Evolutionary conservation across 2,888 invertebrate genomes (phyloP).

Genomic region (Pseudanteris insignis): DNA sequence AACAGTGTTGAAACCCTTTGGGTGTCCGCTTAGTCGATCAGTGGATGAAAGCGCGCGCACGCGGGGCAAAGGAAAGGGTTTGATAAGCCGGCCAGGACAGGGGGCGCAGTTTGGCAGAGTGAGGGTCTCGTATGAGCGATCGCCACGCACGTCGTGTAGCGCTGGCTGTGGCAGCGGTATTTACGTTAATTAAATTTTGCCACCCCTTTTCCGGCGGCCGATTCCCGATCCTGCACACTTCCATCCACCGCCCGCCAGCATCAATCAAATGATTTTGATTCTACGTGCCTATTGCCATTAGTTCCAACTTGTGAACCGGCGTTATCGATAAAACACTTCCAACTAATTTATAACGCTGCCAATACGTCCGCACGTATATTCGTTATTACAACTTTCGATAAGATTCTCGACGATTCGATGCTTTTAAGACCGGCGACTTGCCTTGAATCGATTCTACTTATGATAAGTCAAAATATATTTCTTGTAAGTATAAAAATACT

Average conservation of each 20-base stretch:
- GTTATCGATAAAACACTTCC: conserved; percentile 51
- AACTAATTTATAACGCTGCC: conserved; percentile 24
- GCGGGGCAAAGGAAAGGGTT: conserved; percentile 52
- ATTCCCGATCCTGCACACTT: conserved; percentile 40
- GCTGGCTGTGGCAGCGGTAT: conserved; percentile 64
- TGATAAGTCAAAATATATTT: too few relatives aligned
- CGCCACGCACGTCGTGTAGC: conserved; percentile 60
- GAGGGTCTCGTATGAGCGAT: conserved; percentile 63
- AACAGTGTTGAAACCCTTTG: conserved; percentile 32
- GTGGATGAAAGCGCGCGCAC: conserved; percentile 24
- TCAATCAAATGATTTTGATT: conserved; percentile 57
- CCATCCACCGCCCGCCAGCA: conserved; percentile 52
- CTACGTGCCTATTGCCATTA: conserved; percentile 43
- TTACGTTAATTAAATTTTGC: conserved; percentile 67
- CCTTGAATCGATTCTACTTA: not conserved
- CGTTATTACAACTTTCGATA: too few relatives aligned
- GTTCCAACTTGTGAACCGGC: conserved; percentile 54
- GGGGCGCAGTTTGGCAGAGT: conserved; percentile 34
- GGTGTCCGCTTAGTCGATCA: conserved; percentile 37
- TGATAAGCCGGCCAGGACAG: conserved; percentile 53
- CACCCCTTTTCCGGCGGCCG: conserved; percentile 50
- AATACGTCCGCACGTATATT: too few relatives aligned
- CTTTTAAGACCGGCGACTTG: too few relatives aligned
- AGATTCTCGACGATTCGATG: too few relatives aligned
- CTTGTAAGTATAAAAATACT: too few relatives aligned